Evolutionary conservation across 1,140 invertebrate species (phyloP).

Genomic region (Samia ricini): DNA sequence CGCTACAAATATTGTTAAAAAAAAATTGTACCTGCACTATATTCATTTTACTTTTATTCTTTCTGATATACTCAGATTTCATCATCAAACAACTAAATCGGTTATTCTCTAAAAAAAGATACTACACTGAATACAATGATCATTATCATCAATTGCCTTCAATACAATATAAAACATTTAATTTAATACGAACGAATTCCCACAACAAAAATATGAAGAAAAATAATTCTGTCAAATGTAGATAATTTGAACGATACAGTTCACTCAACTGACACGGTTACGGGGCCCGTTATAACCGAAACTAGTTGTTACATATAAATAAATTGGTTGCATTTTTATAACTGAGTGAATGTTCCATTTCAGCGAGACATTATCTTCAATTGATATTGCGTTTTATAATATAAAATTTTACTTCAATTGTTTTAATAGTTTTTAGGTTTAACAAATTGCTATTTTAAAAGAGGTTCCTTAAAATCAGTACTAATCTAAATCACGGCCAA

Average conservation of each 20-base stretch:
- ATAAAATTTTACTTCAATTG: not conserved
- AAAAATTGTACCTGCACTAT: too few relatives aligned
- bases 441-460: too few relatives aligned
- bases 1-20: too few relatives aligned
- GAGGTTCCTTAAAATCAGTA: too few relatives aligned
- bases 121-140: not conserved
- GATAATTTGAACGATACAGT: not conserved
- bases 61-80: too few relatives aligned
- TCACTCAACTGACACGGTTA: not conserved
- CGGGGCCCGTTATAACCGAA: not conserved
- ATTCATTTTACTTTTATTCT: too few relatives aligned
- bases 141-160: not conserved
- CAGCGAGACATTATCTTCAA: not conserved
- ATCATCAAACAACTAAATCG: too few relatives aligned
- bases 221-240: not conserved
- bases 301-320: conserved; percentile 1
- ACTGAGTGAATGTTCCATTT: not conserved
- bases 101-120: too few relatives aligned
- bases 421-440: too few relatives aligned
- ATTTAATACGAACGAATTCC: not conserved
- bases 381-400: not conserved
- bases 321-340: not conserved
- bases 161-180: conserved; percentile 10
- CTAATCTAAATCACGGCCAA: not conserved
- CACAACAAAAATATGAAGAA: not conserved